Conservation (phyloP, 2,113 vertebrate species). For the Thomomys bottae region DNA sequence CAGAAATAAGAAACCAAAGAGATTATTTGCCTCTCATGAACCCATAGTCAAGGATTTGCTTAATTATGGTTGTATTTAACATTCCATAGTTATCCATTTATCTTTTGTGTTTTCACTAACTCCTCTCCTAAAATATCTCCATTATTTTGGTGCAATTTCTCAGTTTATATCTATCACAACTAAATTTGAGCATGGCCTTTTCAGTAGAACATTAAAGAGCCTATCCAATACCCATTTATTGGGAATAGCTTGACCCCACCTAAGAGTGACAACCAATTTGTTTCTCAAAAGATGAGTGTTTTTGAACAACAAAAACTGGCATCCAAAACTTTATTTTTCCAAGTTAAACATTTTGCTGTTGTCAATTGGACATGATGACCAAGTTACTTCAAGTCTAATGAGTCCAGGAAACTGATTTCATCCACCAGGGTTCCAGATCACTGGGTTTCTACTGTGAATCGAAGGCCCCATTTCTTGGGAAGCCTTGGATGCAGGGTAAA, state of each 20-base stretch:
- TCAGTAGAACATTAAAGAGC: neutral
- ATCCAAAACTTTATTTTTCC: neutral
- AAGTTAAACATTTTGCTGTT: neutral
- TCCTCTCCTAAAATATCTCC: neutral
- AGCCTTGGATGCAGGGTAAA: neutral
- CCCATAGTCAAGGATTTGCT: neutral
- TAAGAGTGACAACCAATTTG: neutral
- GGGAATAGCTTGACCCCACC: neutral
- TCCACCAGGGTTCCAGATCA: neutral
- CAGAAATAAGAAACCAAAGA: neutral
- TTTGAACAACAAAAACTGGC: neutral
- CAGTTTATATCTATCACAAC: neutral
- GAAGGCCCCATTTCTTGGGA: neutral
- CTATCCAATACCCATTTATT: neutral
- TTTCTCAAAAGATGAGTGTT: neutral
- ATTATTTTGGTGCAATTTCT: neutral
- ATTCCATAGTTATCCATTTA: neutral
- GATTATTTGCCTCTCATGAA: neutral
- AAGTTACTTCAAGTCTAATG: slow-evolving; percentile 17
- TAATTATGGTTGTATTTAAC: neutral
- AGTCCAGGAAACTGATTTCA: neutral
- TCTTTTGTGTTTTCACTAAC: neutral
- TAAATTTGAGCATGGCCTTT: slow-evolving; percentile 12
- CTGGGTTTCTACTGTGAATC: neutral
- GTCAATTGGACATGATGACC: neutral